These are phyloP conservation scores for Eulemur albifrons DNA, from an alignment of 2,797 vertebrate genomes.

Conservation along the genomic window DNA sequence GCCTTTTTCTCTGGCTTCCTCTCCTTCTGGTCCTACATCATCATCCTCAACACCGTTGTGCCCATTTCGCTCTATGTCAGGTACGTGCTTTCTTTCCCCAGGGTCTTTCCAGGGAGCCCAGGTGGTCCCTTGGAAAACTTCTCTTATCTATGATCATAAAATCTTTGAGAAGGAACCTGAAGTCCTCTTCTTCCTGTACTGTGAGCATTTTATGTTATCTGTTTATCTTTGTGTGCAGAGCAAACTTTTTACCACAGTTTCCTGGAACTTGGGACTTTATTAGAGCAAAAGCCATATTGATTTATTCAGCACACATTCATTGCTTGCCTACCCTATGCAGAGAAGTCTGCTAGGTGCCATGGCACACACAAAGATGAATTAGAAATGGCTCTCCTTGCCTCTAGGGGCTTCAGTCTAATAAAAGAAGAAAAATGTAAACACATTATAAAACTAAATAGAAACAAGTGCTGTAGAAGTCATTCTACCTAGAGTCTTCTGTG, in stretches of 20 bases:
- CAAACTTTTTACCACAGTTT: not conserved
- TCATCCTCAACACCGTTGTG: constrained; percentile 98
- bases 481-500: not conserved
- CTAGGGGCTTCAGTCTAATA: not conserved
- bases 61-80: constrained; percentile 98
- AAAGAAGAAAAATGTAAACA: not conserved
- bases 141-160: not conserved
- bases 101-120: not conserved
- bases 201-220: not conserved
- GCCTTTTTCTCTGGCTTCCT: constrained; percentile 95
- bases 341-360: not conserved
- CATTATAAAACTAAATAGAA: not conserved
- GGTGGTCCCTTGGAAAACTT: not conserved
- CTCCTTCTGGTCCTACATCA: constrained; percentile 97
- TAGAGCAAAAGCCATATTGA: not conserved
- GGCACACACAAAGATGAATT: not conserved
- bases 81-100: constrained; percentile 78
- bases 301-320: not conserved
- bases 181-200: not conserved
- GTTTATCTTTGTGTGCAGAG: not conserved
- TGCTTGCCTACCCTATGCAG: not conserved
- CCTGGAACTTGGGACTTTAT: not conserved
- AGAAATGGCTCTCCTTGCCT: not conserved
- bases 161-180: not conserved
- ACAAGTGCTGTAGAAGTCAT: not conserved